Base-by-base conservation (phyloP, 2,888 invertebrate species). In the Oithona nana region DNA sequence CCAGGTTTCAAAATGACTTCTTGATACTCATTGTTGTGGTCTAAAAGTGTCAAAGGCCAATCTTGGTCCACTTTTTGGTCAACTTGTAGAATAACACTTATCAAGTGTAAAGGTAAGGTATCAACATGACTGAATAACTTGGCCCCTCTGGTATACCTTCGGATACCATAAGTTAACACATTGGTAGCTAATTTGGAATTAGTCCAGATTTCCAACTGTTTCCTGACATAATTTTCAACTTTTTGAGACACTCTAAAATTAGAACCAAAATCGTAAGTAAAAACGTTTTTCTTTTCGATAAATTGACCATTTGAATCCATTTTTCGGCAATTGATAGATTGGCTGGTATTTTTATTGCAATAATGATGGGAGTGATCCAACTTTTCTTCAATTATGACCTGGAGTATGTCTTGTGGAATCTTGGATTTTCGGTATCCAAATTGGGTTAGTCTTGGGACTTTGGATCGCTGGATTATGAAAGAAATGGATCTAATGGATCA, bases 151-250 rank as follows among this genome's bases (percentile, higher is more conserved):
- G n/a, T n/a, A 28, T 55, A 55, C 26, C 55, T 20, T 22, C 55
- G 55, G 55, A 55, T 22, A n/a, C 55, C 55, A 28, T 55, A 55
- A 24, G 24, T n/a, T n/a, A n/a, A n/a, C n/a, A n/a, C n/a, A n/a
- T n/a, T 49, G 50, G 50, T n/a, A n/a, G 50, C 22, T 3, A 49
- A 22, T 49, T 49, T 49, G 50, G 22, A 20, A 22, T 22, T 22
- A 49, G 20, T 49, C 50, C 50, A 49, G 3, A 20, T 49, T 49
- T 49, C 50, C 50, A 49, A 49, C 22, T 20, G 22, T 49, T n/a
- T n/a, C 50, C 22, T 22, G 8, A 49, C 20, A n/a, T n/a, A 20
- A n/a, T n/a, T n/a, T n/a, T n/a, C n/a, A n/a, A n/a, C n/a, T n/a
- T n/a, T n/a, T n/a, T n/a, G n/a, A n/a, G n/a, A n/a, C n/a, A n/a